Evolutionary conservation across 2,888 invertebrate genomes (phyloP).

Genomic region (Steromphala cineraria): DNA sequence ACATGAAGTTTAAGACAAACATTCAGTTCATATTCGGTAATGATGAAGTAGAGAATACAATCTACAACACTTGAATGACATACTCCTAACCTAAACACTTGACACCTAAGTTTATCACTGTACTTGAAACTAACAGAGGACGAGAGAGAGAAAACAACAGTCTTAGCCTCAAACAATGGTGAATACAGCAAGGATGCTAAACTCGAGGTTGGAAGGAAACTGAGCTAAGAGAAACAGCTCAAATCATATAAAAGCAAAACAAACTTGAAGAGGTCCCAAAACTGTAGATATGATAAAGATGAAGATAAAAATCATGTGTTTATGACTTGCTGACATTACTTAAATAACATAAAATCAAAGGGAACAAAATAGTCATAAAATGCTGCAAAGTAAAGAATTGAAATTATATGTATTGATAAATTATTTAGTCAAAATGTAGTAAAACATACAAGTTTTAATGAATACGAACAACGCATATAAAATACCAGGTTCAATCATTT

Average conservation of each 20-base stretch:
- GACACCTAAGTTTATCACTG: no score
- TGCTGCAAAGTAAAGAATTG: no score
- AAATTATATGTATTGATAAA: background rate
- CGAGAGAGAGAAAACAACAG: background rate
- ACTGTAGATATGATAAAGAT: background rate
- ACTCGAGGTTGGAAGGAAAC: background rate
- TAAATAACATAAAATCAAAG: no score
- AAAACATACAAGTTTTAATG: no score
- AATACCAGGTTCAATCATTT: no score
- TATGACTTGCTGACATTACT: no score
- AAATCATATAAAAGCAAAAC: background rate
- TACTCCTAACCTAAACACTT: no score
- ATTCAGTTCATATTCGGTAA: background rate
- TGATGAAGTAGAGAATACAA: no score
- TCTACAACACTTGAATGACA: no score
- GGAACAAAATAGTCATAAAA: no score
- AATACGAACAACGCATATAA: no score
- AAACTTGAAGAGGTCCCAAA: background rate
- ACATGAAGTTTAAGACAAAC: background rate
- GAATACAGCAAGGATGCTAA: background rate
- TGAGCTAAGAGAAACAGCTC: background rate
- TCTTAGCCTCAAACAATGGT: background rate
- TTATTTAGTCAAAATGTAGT: no score
- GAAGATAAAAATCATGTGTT: background rate
- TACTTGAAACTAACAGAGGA: background rate